These are phyloP conservation scores for Elgaria multicarinata DNA, from an alignment of 2,113 vertebrate species.

Conservation along the genomic window DNA sequence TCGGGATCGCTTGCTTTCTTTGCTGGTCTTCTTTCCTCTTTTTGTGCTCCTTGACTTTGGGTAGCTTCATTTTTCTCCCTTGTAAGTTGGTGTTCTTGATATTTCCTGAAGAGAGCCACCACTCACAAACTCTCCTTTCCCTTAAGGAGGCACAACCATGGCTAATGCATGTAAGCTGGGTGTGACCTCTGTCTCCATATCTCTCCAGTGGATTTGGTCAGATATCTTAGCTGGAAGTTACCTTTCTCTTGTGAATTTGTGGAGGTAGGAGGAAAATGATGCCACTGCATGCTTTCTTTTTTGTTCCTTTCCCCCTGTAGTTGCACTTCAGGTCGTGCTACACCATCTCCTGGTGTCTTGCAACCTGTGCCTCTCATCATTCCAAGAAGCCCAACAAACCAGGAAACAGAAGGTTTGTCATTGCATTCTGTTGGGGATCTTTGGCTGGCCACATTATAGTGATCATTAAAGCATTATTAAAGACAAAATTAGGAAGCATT, in stretches of 20 bases:
- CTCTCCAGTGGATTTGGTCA: background rate
- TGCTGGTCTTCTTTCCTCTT: background rate
- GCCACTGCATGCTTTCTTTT: background rate
- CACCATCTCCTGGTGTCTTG: constrained; percentile 80
- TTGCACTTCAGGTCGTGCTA: constrained; percentile 38
- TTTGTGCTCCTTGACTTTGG: background rate
- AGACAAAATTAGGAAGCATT: no score
- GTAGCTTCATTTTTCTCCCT: background rate
- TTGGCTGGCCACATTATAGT: background rate
- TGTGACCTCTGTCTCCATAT: background rate
- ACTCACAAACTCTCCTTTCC: background rate
- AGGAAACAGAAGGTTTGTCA: constrained; percentile 73
- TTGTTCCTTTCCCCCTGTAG: background rate
- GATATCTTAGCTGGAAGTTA: background rate
- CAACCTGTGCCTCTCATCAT: constrained; percentile 82
- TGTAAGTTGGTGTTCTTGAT: background rate
- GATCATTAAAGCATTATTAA: no score
- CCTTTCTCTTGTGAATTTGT: background rate
- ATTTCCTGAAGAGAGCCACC: background rate
- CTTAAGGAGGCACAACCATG: background rate
- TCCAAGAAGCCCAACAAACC: constrained; percentile 90
- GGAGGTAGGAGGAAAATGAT: background rate
- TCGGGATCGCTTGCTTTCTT: background rate
- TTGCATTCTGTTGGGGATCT: background rate
- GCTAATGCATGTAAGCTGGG: no score